Conservation (phyloP, 1,140 invertebrate genomes). For the Bradynema listronoti region DNA sequence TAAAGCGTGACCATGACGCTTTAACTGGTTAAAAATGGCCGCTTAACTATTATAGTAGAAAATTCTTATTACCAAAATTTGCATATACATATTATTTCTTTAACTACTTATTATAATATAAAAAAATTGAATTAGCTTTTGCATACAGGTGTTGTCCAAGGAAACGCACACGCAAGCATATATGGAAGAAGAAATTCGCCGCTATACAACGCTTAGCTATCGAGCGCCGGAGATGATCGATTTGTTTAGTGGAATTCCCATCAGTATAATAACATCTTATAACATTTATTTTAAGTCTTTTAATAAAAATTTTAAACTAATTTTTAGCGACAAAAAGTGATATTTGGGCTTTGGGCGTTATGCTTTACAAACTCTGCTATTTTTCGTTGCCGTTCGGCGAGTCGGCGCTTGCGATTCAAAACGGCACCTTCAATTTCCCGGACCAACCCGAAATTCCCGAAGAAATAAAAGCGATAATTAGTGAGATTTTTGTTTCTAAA, state of each 20-base stretch:
- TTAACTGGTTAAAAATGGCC: too few relatives aligned
- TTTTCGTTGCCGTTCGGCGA: constrained; percentile 87
- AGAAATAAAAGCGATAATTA: constrained; percentile 50
- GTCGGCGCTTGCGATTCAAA: constrained; percentile 84
- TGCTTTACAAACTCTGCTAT: constrained; percentile 84
- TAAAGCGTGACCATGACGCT: too few relatives aligned
- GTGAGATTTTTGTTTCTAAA: too few relatives aligned
- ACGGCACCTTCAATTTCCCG: constrained; percentile 78
- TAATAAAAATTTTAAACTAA: neutral
- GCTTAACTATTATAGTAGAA: neutral
- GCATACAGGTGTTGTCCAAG: constrained; percentile 19
- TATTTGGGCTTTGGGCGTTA: constrained; percentile 74
- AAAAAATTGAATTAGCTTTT: neutral
- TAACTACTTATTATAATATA: neutral
- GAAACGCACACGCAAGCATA: constrained; percentile 37
- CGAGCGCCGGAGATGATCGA: constrained; percentile 92
- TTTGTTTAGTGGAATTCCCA: constrained; percentile 76
- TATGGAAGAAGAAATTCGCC: constrained; percentile 83
- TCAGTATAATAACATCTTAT: constrained; percentile 69
- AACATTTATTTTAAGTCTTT: constrained; percentile 3
- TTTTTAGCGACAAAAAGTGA: constrained; percentile 46
- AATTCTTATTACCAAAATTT: neutral
- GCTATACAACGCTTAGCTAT: constrained; percentile 84
- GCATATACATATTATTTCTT: neutral
- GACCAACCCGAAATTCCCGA: constrained; percentile 38